Base-by-base conservation (phyloP, 1,140 invertebrate genomes). In the Tetragonula clypearis region DNA sequence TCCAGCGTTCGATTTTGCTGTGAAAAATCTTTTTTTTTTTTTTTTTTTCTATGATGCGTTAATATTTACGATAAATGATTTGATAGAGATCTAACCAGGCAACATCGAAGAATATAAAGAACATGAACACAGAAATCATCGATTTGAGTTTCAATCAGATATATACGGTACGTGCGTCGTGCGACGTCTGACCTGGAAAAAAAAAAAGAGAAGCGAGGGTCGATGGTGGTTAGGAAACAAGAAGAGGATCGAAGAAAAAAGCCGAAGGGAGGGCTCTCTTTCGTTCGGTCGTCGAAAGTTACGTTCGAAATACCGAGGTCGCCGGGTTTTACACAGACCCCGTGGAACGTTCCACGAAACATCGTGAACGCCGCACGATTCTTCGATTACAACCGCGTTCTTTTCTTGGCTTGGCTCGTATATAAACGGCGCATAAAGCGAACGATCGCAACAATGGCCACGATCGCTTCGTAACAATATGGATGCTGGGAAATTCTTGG, bases 251-350 rank as follows among this genome's bases (percentile, higher is more conserved):
- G 35, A 81, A 71, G 68, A 77, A 77, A 77, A 83, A 58, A 83
- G 21, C 30, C 55, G 35, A 87, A 73, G 65, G 62, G 58, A 58
- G 82, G 83, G 23, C 17, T 72, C 78, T 26, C 65, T 72, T 86
- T 86, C 69, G 26, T 79, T 66, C 73, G 79, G 79, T 86, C 79
- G 79, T 86, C 79, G 86, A 88, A 79, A 86, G 83, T 71, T 82
- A 71, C 62, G 66, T 79, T 30, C n/a, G 56, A n/a, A 60, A 17
- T 30, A 30, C 56, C 87, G 86, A 88, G 86, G 83, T 85, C 82
- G 56, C 49, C 68, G 12, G 26, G 86, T 85, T 88, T 79, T 79
- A 79, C 66, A 58, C 49, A 21, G 49, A 41, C 69, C 60, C 60
- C 35, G 23, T 58, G 26, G 26, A 30, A n/a, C 30, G 26, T 82